phyloP scores from a whole-genome alignment of 2,113 vertebrate genomes.

The Sander vitreus region DNA sequence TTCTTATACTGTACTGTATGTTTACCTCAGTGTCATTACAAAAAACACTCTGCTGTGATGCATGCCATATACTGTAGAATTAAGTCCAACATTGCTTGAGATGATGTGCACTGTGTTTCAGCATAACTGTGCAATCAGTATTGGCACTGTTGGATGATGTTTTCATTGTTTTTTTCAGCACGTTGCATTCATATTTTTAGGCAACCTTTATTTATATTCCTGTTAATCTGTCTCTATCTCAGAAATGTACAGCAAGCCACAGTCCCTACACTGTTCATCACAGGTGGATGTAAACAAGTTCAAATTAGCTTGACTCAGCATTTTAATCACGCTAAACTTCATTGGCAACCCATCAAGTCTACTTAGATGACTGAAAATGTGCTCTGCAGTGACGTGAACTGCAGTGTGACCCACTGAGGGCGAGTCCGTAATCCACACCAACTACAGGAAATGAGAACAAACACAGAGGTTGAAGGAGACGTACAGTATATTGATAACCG shows the following conservation, averaged over 20 bases:
- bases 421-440: constrained; percentile 17
- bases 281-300: neutral
- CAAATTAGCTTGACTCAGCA: neutral
- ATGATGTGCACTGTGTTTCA: neutral
- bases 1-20: neutral
- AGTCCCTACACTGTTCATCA: constrained; percentile 1
- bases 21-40: neutral
- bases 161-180: neutral
- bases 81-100: neutral
- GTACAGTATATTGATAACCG: neutral
- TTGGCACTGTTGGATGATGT: neutral
- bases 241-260: neutral
- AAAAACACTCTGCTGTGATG: neutral
- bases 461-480: constrained; percentile 11
- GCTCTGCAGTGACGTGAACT: constrained; percentile 24
- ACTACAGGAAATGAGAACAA: constrained; percentile 1
- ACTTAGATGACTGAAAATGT: constrained; percentile 2
- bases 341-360: neutral
- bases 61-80: too few species aligned
- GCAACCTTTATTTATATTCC: neutral
- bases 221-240: neutral
- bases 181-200: neutral
- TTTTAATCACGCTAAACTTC: neutral
- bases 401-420: constrained; percentile 44
- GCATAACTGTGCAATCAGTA: neutral